Conservation (phyloP, 2,113 vertebrate genomes). For the Dipodomys merriami region DNA sequence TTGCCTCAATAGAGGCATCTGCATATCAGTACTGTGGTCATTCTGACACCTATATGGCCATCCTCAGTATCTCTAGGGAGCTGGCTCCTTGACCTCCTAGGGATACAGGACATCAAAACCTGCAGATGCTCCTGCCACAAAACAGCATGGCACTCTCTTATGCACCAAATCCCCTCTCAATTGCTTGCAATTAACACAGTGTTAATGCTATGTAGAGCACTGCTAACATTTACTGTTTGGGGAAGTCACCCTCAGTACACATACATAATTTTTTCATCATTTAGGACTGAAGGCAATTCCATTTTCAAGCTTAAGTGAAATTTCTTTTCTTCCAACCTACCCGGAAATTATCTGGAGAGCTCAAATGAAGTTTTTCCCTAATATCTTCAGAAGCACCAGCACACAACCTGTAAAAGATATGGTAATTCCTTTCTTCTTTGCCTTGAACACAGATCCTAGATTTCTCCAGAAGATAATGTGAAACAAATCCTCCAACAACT, state of each 20-base stretch:
- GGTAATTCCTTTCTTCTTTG: constrained; percentile 97
- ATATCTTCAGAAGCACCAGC: constrained; percentile 96
- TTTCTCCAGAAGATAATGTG: constrained; percentile 99
- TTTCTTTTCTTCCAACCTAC: constrained; percentile 86
- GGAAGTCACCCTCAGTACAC: background rate
- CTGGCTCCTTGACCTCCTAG: background rate
- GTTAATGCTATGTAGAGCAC: background rate
- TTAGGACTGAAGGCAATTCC: constrained; percentile 23
- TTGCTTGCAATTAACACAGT: background rate
- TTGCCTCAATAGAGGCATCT: constrained; percentile 1
- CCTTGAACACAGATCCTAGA: constrained; percentile 98
- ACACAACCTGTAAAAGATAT: constrained; percentile 98
- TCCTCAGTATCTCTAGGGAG: background rate
- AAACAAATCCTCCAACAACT: constrained; percentile 98
- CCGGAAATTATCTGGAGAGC: constrained; percentile 95
- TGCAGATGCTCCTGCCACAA: background rate
- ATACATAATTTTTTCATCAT: background rate
- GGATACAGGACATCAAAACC: background rate
- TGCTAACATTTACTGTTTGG: background rate
- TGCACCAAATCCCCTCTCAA: background rate
- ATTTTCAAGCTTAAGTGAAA: background rate
- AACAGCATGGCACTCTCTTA: background rate
- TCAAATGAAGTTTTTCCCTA: constrained; percentile 93
- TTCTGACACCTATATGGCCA: background rate
- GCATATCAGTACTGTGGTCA: background rate